A percentile compares a stretch with the other conserved stretches of the same genome.
Conservation (phyloP, 2,113 vertebrate genomes). For the Oreochromis niloticus region DNA sequence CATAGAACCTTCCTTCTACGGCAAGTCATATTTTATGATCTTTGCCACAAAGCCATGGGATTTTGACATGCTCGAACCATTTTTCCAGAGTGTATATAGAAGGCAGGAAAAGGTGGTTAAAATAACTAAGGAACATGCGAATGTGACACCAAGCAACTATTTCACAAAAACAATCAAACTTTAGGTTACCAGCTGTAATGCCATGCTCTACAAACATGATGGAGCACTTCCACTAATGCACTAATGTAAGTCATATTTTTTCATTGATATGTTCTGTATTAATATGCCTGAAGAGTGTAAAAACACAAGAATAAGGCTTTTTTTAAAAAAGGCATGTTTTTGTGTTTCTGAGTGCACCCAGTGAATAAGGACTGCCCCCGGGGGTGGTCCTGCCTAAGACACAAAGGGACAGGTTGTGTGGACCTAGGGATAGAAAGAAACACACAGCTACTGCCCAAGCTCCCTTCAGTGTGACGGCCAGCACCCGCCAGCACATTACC, state of each 20-base stretch:
- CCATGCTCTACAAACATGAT: not conserved
- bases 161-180: not conserved
- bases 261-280: not conserved
- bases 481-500: slow-evolving; percentile 52
- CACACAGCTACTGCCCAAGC: slow-evolving; percentile 34
- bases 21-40: not conserved
- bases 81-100: not conserved
- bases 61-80: not conserved
- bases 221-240: not conserved
- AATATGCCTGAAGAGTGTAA: not conserved
- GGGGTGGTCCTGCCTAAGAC: slow-evolving; percentile 8
- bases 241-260: not conserved
- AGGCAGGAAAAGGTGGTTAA: not conserved
- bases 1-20: not conserved
- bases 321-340: not conserved
- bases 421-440: slow-evolving; percentile 33
- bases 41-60: not conserved
- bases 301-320: not conserved
- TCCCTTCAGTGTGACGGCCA: slow-evolving; percentile 40
- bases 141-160: not conserved
- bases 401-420: slow-evolving; percentile 56
- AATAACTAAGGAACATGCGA: not conserved
- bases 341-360: not conserved
- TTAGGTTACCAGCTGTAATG: not conserved
- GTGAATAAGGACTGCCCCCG: not conserved